phyloP scores from a whole-genome alignment of 2,888 invertebrate genomes.

The Melanostoma scalare region DNA sequence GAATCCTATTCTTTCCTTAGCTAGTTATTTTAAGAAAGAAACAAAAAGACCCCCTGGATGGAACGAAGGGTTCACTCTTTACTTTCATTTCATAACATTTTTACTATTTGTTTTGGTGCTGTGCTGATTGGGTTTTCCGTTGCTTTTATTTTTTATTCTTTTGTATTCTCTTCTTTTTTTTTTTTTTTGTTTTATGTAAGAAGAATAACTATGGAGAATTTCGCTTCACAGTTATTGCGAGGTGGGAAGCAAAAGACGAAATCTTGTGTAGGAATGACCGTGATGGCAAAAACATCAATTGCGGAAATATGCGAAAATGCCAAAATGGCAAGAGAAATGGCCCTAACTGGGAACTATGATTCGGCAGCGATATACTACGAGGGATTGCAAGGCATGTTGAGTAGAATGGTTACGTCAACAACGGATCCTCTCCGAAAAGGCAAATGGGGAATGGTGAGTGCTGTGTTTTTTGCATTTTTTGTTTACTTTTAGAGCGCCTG shows the following conservation, averaged over 20 bases:
- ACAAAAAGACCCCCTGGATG: background rate
- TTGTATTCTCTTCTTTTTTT: background rate
- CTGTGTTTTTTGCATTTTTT: background rate
- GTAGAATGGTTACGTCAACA: conserved; percentile 90
- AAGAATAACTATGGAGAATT: conserved; percentile 72
- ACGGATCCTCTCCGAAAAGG: conserved; percentile 91
- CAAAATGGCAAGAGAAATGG: conserved; percentile 96
- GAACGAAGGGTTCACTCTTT: conserved; percentile 24
- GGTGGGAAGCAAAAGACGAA: conserved; percentile 82
- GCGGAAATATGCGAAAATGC: conserved; percentile 97
- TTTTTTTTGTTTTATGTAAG: conserved; percentile 60
- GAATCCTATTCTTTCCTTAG: too few relatives aligned
- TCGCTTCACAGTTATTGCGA: conserved; percentile 79
- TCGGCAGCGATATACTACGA: conserved; percentile 96
- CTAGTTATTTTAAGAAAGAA: too few relatives aligned
- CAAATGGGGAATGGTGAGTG: conserved; percentile 93
- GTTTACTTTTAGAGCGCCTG: background rate
- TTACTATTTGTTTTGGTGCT: conserved; percentile 19
- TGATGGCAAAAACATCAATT: conserved; percentile 92
- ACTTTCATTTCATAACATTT: conserved; percentile 52
- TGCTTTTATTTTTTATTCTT: conserved; percentile 15
- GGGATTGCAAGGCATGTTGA: conserved; percentile 95
- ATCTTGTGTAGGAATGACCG: conserved; percentile 85
- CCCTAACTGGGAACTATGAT: conserved; percentile 97
- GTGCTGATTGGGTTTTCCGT: conserved; percentile 59